A percentile compares a stretch with the other conserved stretches of the same genome.
Conservation (phyloP, 2,797 vertebrate species). For the Takifugu ocellatus region DNA sequence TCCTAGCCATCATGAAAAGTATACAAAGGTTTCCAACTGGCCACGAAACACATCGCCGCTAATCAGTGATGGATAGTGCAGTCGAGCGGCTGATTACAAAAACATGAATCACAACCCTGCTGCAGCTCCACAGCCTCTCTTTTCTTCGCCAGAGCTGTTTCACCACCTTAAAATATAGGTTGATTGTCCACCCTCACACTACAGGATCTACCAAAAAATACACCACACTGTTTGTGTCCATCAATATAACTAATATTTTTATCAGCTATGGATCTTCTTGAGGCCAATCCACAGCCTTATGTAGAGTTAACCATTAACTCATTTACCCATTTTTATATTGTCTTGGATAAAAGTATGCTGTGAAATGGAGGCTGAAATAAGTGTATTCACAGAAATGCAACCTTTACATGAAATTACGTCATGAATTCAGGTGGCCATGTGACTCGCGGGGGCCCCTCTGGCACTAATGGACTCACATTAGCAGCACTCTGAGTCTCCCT, state of each 20-base stretch:
- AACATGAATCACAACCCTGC: slow-evolving; percentile 7
- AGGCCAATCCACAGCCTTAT: no score
- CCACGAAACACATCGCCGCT: slow-evolving; percentile 1
- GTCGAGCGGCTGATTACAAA: slow-evolving; percentile 2
- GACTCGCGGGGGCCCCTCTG: slow-evolving; percentile 8
- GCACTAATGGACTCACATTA: slow-evolving; percentile 4
- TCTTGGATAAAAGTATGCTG: not conserved
- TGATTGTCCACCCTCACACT: no score
- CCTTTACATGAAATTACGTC: not conserved
- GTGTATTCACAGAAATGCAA: no score
- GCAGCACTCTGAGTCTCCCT: not conserved
- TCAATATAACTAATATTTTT: no score
- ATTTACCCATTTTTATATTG: no score
- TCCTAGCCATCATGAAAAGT: not conserved
- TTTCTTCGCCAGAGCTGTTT: not conserved
- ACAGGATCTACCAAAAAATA: no score
- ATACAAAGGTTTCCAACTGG: not conserved
- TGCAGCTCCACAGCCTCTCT: not conserved
- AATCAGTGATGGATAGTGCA: slow-evolving; percentile 21
- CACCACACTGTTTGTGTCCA: no score
- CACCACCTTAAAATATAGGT: no score
- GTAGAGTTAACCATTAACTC: no score
- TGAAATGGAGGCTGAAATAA: not conserved
- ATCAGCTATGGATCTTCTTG: no score
- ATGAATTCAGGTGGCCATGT: not conserved